Base-by-base conservation (phyloP, 2,113 vertebrate species). In the Eulacestoma nigropectus region DNA sequence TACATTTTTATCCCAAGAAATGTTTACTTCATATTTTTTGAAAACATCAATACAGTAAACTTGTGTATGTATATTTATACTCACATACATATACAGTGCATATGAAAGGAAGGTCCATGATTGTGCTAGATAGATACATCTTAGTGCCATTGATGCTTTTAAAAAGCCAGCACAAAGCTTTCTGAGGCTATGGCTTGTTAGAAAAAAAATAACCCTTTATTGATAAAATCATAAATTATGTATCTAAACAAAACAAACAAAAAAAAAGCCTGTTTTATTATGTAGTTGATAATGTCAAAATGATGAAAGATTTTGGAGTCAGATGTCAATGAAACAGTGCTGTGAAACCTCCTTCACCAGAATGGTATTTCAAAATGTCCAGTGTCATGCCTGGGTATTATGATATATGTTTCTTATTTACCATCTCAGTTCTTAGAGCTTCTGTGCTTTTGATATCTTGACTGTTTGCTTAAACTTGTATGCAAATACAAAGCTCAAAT, bases 151-250 rank as follows among this genome's bases (percentile, higher is more conserved):
- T 72, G 37, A 52, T 49, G 86, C n/a, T 91, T 91, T 69, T 32
- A 76, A 77, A 85, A 89, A 93, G 8, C 19, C 64, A 95, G n/a
- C 57, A 92, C 56, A 94, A 93, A 93, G 74, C 39, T 89, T 91
- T 91, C 62, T 73, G 57, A 2, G 2, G 37, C 37, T 92, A 23
- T 60, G 53, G 25, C 35, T 92, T 92, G 47, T 75, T 64, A 63
- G 74, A 83, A 88, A 75, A 53, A 56, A 64, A 46, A 59, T 2
- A 95, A 55, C 29, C 13, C 56, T 86, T 85, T 96, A 92, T 81
- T 96, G 90, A 94, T 94, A 95, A 96, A 93, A 89, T 94, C 42
- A 90, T 93, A 94, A 92, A 93, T 87, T 87, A 94, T 79, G 37
- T 84, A 87, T 90, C 57, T 92, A 90, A 96, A 90, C 60, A 89